These are phyloP conservation scores for Agrypnia vestita DNA, from an alignment of 1,140 invertebrate genomes.

Conservation along the genomic window DNA sequence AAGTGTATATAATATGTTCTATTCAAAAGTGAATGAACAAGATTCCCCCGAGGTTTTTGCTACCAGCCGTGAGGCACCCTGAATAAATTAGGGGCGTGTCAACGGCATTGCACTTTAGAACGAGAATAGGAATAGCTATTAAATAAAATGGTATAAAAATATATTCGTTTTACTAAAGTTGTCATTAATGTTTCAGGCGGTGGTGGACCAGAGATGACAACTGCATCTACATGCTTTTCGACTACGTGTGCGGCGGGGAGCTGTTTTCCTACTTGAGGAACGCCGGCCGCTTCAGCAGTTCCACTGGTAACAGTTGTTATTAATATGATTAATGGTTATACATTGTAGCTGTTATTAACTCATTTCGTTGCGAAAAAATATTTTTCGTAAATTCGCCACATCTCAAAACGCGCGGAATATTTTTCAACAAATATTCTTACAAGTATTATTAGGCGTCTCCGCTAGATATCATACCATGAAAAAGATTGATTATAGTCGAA, in stretches of 20 bases:
- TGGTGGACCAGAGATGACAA: constrained; percentile 92
- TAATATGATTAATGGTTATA: not conserved
- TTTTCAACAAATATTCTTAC: not conserved
- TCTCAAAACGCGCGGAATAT: not conserved
- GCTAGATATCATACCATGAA: too few species aligned
- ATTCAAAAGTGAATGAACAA: too few species aligned
- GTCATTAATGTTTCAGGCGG: constrained; percentile 78
- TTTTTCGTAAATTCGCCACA: not conserved
- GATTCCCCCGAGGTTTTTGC: too few species aligned
- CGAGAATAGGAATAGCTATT: too few species aligned
- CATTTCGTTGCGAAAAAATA: not conserved
- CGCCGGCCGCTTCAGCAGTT: constrained; percentile 90
- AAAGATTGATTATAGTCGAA: too few species aligned
- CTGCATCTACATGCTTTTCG: constrained; percentile 94
- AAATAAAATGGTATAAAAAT: too few species aligned
- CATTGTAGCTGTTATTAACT: constrained; percentile 26
- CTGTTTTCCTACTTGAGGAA: constrained; percentile 95
- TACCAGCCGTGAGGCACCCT: too few species aligned
- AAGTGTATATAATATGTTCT: too few species aligned
- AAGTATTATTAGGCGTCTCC: not conserved
- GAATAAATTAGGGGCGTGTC: too few species aligned
- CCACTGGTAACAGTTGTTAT: constrained; percentile 77
- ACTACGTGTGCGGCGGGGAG: constrained; percentile 96
- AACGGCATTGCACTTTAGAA: too few species aligned
- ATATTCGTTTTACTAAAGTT: too few species aligned